A percentile compares a stretch with the other conserved stretches of the same genome.
Conservation (phyloP, 2,888 invertebrate genomes). For the Branchipolynoe longqiensis region DNA sequence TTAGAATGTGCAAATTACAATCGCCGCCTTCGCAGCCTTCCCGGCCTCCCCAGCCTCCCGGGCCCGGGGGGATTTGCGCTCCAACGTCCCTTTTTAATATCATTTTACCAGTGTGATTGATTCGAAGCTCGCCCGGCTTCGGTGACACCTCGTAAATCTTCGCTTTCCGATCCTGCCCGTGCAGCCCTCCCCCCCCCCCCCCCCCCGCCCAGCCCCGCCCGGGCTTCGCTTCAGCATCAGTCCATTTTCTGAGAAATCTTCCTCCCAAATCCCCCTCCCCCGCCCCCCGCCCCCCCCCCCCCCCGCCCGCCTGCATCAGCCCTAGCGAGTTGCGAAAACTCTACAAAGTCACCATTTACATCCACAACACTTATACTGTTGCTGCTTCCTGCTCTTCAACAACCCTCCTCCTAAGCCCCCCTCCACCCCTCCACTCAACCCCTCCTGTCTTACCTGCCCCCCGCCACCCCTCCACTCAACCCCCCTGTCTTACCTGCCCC, state of each 20-base stretch:
- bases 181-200: no score
- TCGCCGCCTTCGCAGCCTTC: no score
- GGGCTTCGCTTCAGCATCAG: background rate
- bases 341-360: conserved; percentile 17
- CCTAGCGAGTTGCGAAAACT: conserved; percentile 1
- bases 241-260: conserved; percentile 30
- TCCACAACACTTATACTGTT: no score
- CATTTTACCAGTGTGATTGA: conserved; percentile 24
- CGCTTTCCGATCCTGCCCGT: background rate
- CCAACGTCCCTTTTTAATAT: conserved; percentile 48
- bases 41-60: conserved; percentile 16
- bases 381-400: no score
- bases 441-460: background rate
- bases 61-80: conserved; percentile 17
- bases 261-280: conserved; percentile 34
- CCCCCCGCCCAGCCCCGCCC: no score
- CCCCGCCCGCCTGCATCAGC: background rate
- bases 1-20: conserved; percentile 51
- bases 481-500: no score
- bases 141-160: conserved; percentile 22
- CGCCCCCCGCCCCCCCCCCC: background rate
- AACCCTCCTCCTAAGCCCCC: background rate
- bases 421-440: background rate
- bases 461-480: background rate
- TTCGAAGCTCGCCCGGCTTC: background rate